Percentiles rank a stretch among this genome's conserved stretches.
Conservation (phyloP, 1,140 invertebrate genomes). For the Sycobia sp. region DNA sequence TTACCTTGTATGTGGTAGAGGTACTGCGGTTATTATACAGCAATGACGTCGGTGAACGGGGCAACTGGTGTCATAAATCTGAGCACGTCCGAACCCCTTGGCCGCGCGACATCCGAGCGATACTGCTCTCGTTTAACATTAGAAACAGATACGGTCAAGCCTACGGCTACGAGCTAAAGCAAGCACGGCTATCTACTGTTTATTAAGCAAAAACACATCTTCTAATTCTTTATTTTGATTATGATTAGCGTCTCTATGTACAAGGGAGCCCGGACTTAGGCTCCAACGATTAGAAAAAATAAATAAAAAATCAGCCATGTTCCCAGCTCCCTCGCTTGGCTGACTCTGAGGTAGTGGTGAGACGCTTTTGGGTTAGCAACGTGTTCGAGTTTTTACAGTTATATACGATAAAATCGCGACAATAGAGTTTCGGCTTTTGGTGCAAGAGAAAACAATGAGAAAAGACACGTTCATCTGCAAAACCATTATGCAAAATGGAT, state of each 20-base stretch:
- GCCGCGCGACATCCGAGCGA: slow-evolving; percentile 50
- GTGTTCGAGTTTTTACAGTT: no score
- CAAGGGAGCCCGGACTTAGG: no score
- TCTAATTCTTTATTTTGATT: background rate
- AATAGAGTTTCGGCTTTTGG: background rate
- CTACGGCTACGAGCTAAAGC: slow-evolving; percentile 28
- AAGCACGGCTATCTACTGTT: slow-evolving; percentile 28
- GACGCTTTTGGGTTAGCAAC: no score
- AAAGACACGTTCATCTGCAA: background rate
- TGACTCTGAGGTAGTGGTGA: no score
- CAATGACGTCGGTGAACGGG: slow-evolving; percentile 56
- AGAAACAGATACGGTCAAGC: slow-evolving; percentile 52
- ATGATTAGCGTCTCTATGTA: background rate
- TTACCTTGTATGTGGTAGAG: slow-evolving; percentile 57
- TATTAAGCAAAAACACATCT: background rate
- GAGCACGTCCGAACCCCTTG: slow-evolving; percentile 52
- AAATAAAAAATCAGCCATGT: background rate
- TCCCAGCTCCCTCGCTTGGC: background rate
- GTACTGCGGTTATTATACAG: slow-evolving; percentile 53
- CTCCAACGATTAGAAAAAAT: no score
- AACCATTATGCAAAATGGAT: background rate
- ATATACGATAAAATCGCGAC: no score
- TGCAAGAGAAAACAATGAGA: background rate
- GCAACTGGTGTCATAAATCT: slow-evolving; percentile 54
- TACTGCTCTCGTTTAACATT: slow-evolving; percentile 56